phyloP scores from a whole-genome alignment of 2,113 vertebrate genomes.

The Antechinus stuartii region DNA sequence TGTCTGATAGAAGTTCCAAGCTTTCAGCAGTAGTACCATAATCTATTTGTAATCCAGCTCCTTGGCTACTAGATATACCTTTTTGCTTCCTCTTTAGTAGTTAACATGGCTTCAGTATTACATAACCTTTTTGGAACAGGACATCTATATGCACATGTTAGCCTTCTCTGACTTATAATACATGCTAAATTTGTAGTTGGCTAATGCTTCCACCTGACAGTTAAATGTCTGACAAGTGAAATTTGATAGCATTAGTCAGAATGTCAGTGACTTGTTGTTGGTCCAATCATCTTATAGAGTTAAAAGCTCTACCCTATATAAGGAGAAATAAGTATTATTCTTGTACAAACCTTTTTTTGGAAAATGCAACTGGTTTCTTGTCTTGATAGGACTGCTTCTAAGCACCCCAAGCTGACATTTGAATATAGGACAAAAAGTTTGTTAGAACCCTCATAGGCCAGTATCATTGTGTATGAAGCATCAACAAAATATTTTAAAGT shows the following conservation, averaged over 20 bases:
- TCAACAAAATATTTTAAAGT: no score
- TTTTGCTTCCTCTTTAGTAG: neutral
- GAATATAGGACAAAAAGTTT: neutral
- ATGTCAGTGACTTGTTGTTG: neutral
- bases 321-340: neutral
- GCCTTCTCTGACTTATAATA: neutral
- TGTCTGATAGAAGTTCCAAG: neutral
- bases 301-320: neutral
- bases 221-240: neutral
- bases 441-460: neutral
- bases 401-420: neutral
- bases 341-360: neutral
- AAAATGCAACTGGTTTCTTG: neutral
- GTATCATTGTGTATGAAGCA: neutral
- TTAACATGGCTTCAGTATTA: neutral
- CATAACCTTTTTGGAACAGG: neutral
- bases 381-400: neutral
- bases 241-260: neutral
- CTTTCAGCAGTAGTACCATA: neutral
- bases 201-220: neutral
- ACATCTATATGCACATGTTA: neutral
- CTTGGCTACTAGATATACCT: neutral
- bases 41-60: neutral
- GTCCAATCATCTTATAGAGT: neutral
- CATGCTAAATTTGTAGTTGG: neutral